These are phyloP conservation scores for Tychaedon coryphoeus DNA, from an alignment of 2,113 vertebrate genomes.

Conservation along the genomic window DNA sequence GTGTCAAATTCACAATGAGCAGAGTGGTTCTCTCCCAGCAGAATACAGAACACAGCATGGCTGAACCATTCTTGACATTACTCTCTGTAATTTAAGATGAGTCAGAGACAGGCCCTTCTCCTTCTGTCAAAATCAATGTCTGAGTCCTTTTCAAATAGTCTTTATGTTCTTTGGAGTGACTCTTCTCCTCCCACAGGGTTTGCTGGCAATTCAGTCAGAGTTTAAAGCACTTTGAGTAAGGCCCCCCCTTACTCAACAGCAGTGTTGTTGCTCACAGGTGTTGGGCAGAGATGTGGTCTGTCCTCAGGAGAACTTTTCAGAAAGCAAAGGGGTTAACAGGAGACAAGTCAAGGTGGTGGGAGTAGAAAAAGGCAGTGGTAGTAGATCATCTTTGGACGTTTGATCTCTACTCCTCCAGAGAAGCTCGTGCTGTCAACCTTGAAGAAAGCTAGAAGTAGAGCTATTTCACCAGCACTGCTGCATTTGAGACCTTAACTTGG, in stretches of 20 bases:
- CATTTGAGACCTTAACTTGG: background rate
- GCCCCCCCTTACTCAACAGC: rapidly evolving
- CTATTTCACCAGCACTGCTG: background rate
- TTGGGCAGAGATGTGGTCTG: background rate
- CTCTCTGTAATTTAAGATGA: background rate
- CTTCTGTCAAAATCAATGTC: background rate
- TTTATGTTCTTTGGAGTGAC: background rate
- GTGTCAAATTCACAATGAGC: background rate
- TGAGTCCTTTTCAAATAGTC: background rate
- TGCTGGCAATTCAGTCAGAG: background rate
- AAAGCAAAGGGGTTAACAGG: background rate
- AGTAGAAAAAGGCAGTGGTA: background rate
- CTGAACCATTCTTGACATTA: background rate
- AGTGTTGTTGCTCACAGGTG: background rate
- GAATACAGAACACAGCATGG: background rate
- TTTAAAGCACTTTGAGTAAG: background rate
- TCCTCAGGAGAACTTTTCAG: background rate
- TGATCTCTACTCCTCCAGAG: background rate
- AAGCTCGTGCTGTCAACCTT: rapidly evolving
- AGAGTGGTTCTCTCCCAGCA: background rate
- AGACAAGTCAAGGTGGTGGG: rapidly evolving
- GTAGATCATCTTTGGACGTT: background rate
- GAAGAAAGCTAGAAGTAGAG: background rate
- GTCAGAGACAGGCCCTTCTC: background rate
- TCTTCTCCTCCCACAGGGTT: background rate